Conservation (phyloP, 2,113 vertebrate genomes). For the Ophiodon elongatus region DNA sequence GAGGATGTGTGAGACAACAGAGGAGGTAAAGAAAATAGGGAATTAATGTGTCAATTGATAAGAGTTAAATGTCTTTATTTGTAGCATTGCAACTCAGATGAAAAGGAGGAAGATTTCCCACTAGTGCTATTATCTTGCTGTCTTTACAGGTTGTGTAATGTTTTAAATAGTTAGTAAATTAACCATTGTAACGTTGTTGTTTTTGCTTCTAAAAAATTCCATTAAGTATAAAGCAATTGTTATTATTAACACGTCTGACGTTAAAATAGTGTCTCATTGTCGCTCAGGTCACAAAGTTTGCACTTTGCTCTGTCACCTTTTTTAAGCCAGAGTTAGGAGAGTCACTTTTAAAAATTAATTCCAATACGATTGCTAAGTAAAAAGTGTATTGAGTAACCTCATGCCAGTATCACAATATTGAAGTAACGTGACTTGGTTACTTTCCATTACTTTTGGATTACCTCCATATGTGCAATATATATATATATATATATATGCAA, state of each 20-base stretch:
- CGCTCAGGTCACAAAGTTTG: background rate
- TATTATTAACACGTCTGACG: background rate
- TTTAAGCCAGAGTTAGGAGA: too few species aligned
- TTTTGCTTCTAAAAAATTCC: background rate
- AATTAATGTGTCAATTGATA: slow-evolving; percentile 88
- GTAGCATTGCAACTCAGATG: slow-evolving; percentile 88
- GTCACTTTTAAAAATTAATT: too few species aligned
- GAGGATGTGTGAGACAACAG: slow-evolving; percentile 70
- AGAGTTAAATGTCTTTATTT: slow-evolving; percentile 71
- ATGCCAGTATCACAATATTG: too few species aligned
- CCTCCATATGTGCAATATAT: too few species aligned
- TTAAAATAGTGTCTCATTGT: background rate
- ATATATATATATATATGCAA: too few species aligned
- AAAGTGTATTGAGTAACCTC: too few species aligned
- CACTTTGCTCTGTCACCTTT: background rate
- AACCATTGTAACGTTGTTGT: background rate
- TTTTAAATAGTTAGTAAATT: background rate
- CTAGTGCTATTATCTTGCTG: too few species aligned
- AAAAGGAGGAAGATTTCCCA: too few species aligned
- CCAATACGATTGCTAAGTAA: too few species aligned
- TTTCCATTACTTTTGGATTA: too few species aligned
- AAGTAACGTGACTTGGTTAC: too few species aligned
- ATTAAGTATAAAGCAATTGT: background rate
- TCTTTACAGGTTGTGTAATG: too few species aligned
- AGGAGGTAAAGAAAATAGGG: slow-evolving; percentile 50